Conservation (phyloP, 2,888 invertebrate species). For the Biston betularia region DNA sequence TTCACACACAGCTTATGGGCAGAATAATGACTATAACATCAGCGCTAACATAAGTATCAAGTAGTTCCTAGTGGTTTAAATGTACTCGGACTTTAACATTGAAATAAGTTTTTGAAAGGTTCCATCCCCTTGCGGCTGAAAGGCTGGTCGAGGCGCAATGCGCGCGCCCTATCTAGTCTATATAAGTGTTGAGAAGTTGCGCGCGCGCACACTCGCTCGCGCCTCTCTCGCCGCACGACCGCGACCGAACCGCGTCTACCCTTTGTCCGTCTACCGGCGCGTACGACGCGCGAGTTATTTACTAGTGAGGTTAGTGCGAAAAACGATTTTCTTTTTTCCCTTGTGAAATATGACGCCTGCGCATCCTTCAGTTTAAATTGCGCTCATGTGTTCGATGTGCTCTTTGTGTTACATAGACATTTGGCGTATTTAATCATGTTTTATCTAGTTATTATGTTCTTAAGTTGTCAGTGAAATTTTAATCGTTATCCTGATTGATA, state of each 20-base stretch:
- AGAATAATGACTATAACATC: too few relatives aligned
- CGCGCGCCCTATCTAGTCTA: conserved; percentile 73
- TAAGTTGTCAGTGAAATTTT: conserved; percentile 31
- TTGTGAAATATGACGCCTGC: conserved; percentile 40
- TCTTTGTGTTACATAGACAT: conserved; percentile 35
- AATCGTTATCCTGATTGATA: conserved; percentile 29
- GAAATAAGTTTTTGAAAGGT: not conserved
- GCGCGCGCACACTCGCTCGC: conserved; percentile 81
- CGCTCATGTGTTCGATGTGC: conserved; percentile 49
- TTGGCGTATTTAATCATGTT: conserved; percentile 7
- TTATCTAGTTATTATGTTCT: conserved; percentile 13
- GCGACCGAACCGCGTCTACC: conserved; percentile 68
- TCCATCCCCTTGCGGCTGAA: not conserved
- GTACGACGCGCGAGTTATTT: conserved; percentile 61
- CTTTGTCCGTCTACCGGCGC: conserved; percentile 65
- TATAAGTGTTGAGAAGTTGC: conserved; percentile 69
- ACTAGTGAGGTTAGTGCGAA: conserved; percentile 73
- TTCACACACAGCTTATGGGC: too few relatives aligned
- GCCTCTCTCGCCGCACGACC: conserved; percentile 68
- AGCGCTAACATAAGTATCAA: not conserved
- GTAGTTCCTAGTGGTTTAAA: not conserved
- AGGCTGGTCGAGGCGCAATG: conserved; percentile 53
- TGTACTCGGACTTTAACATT: not conserved
- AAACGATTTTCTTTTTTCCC: conserved; percentile 47
- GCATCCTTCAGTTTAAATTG: conserved; percentile 36